Base-by-base conservation (phyloP, 1,140 invertebrate genomes). In the Brachionus sp. region DNA sequence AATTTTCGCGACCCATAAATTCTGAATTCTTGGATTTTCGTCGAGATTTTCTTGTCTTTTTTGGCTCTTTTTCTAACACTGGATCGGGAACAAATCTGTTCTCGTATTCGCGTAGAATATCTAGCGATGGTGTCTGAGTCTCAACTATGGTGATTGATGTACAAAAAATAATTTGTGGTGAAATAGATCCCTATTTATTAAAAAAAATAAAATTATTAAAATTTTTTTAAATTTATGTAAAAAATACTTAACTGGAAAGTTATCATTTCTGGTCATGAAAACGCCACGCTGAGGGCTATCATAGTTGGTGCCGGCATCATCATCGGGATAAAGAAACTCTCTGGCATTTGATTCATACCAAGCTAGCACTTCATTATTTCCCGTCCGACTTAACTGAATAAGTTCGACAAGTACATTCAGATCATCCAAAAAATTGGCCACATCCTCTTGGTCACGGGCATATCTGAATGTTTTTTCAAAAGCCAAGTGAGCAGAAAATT, bases 271-370 rank as follows among this genome's bases (percentile, higher is more conserved):
- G 13, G 84, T 84, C 78, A 88, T 84, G 5, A 88, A 85, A n/a
- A 87, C 83, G 78, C 87, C 87, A 75, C 87, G 84, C 2, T 85
- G 85, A 35, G 84, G 66, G 7, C 86, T 85, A n/a, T 85, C 85
- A 68, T 86, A 88, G 16, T 84, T 84, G 46, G 87, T 86, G 42
- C 85, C 84, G 7, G 86, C 84, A 2, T 85, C 84, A 7, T 87
- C 86, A 46, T 86, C 87, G 16, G 88, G 88, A 80, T 86, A 88
- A 1, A 88, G 85, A 85, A 88, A 88, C 66, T 88, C 87, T 50
- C 86, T 84, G 13, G 85, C 86, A 84, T 87, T 87, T 44, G 82
- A 85, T 23, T 86, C 86, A 84, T 85, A 88, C 9, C 86, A 86
- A 16, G 87, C 88, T 9, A 88, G 19, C 12, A 84, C 50, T 7